A percentile compares a stretch with the other conserved stretches of the same genome.
phyloP scores from a whole-genome alignment of 2,888 invertebrate genomes.

The Carpatolechia fugitivella region DNA sequence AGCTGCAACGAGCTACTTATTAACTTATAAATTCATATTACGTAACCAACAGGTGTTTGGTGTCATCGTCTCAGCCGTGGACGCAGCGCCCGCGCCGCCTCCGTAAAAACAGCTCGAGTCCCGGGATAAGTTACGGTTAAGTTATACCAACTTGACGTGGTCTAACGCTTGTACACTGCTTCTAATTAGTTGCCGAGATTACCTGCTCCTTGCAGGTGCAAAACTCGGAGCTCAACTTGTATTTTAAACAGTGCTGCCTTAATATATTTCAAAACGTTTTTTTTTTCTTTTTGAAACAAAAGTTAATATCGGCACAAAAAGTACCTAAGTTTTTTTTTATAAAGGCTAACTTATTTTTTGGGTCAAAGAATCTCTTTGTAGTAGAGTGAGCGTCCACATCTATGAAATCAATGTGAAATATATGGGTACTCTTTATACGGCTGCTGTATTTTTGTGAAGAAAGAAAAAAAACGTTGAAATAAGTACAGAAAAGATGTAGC shows the following conservation, averaged over 20 bases:
- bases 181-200: conserved; percentile 5
- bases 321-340: too few species aligned
- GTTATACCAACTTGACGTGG: not conserved
- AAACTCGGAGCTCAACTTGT: not conserved
- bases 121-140: not conserved
- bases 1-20: conserved; percentile 39
- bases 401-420: too few species aligned
- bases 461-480: too few species aligned
- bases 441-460: too few species aligned
- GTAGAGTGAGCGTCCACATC: too few species aligned
- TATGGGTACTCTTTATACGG: too few species aligned
- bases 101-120: conserved; percentile 10
- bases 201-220: not conserved
- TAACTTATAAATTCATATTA: conserved; percentile 42
- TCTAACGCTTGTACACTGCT: not conserved
- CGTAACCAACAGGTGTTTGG: conserved; percentile 45
- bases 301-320: too few species aligned
- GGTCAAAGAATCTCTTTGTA: too few species aligned
- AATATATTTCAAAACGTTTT: too few species aligned
- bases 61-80: conserved; percentile 11
- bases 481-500: not conserved
- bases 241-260: not conserved
- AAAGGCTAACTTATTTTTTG: too few species aligned
- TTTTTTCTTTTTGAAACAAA: too few species aligned
- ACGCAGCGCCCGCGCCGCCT: not conserved